Conservation (phyloP, 2,797 vertebrate species). For the Oryzias dopingdopingensis region DNA sequence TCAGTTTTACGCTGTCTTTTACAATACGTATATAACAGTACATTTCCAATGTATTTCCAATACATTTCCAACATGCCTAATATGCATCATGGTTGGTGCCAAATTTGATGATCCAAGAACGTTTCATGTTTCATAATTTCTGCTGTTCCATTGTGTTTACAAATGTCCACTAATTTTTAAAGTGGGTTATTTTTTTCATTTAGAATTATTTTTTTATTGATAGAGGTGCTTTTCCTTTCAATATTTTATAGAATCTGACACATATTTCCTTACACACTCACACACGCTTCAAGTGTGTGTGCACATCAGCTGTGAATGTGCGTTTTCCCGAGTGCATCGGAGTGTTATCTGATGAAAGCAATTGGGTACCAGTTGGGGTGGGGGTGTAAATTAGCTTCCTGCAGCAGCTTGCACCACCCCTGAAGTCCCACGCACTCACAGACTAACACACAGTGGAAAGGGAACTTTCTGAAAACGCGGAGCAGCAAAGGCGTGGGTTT, state of each 20-base stretch:
- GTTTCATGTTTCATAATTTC: too few species aligned
- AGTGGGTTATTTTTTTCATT: too few species aligned
- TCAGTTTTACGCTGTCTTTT: too few species aligned
- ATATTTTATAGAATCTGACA: slow-evolving; percentile 25
- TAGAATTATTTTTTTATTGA: too few species aligned
- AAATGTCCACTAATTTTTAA: too few species aligned
- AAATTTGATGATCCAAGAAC: too few species aligned
- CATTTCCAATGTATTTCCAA: too few species aligned
- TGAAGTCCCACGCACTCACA: slow-evolving; percentile 4
- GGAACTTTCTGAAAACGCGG: slow-evolving; percentile 17
- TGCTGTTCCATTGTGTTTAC: too few species aligned
- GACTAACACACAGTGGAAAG: not conserved
- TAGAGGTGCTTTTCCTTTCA: too few species aligned
- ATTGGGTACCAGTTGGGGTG: slow-evolving; percentile 5
- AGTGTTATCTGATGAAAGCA: slow-evolving; percentile 12
- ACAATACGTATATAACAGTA: too few species aligned
- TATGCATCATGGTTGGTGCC: too few species aligned
- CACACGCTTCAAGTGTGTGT: not conserved
- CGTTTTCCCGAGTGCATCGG: not conserved
- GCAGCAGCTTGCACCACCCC: slow-evolving; percentile 38
- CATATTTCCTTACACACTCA: slow-evolving; percentile 44
- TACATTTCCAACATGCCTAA: too few species aligned
- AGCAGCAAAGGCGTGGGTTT: slow-evolving; percentile 40
- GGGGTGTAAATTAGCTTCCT: slow-evolving; percentile 20
- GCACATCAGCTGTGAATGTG: not conserved